Conservation (phyloP, 2,888 invertebrate genomes). For the Dinocampus coccinellae region DNA sequence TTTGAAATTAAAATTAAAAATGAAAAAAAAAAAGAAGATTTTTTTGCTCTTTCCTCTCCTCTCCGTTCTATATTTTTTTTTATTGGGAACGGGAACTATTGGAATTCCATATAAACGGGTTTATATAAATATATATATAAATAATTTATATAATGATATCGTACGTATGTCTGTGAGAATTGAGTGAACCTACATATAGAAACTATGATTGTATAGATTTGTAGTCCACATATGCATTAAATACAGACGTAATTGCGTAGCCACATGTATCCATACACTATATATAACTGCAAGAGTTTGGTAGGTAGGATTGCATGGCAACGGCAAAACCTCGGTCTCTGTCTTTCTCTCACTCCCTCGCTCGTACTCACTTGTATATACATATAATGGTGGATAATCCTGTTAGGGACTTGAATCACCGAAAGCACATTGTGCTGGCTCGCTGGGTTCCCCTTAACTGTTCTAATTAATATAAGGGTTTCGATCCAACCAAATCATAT, state of each 20-base stretch:
- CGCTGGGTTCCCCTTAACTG: slow-evolving; percentile 61
- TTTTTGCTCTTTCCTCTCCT: too few relatives aligned
- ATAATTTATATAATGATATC: too few relatives aligned
- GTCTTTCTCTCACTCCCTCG: slow-evolving; percentile 7
- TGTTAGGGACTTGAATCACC: slow-evolving; percentile 65
- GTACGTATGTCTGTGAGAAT: not conserved
- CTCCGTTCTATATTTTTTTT: not conserved
- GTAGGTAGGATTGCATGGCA: slow-evolving; percentile 41
- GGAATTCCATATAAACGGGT: too few relatives aligned
- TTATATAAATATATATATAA: too few relatives aligned
- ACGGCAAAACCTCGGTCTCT: slow-evolving; percentile 39
- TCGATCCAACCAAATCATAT: slow-evolving; percentile 41
- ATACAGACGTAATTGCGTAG: slow-evolving; percentile 49
- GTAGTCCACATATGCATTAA: slow-evolving; percentile 40
- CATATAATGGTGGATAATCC: slow-evolving; percentile 55
- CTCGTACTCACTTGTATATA: not conserved
- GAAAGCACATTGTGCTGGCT: slow-evolving; percentile 58
- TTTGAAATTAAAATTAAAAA: not conserved
- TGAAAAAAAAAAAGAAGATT: not conserved
- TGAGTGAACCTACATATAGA: not conserved
- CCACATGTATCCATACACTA: slow-evolving; percentile 43
- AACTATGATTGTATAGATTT: not conserved
- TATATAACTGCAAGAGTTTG: slow-evolving; percentile 29
- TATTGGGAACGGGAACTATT: too few relatives aligned
- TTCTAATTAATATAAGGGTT: slow-evolving; percentile 67